Evolutionary conservation across 2,113 vertebrate genomes (phyloP).

Genomic region (Pseudopodoces humilis): DNA sequence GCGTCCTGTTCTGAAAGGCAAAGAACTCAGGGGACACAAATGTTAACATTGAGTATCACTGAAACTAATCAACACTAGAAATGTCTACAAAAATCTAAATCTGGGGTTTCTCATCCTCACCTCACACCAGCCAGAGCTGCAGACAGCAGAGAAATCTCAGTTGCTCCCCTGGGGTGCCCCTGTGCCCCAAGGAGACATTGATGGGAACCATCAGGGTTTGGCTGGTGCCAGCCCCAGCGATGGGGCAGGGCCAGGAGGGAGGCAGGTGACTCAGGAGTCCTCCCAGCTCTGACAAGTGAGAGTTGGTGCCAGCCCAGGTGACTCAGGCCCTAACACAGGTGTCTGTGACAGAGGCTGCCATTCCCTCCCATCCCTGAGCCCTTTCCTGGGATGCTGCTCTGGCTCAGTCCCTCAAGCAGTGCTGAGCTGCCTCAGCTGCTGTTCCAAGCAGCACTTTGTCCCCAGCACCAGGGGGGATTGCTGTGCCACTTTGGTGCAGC

Average conservation of each 20-base stretch:
- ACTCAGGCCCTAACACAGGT: neutral
- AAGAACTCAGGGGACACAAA: slow-evolving; percentile 12
- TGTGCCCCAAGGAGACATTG: rapidly evolving
- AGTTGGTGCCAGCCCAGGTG: neutral
- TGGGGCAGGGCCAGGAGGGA: neutral
- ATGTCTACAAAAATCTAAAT: neutral
- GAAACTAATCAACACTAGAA: neutral
- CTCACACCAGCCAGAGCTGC: neutral
- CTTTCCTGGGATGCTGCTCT: neutral
- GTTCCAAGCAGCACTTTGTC: neutral
- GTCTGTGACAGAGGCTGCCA: neutral
- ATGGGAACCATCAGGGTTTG: neutral
- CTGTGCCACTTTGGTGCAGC: rapidly evolving
- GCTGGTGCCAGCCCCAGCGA: rapidly evolving
- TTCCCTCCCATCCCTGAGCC: neutral
- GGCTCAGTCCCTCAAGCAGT: neutral
- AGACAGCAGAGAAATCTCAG: neutral
- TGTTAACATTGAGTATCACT: neutral
- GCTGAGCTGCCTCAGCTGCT: neutral
- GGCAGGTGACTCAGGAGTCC: neutral
- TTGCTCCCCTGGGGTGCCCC: neutral
- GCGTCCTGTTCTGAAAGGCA: slow-evolving; percentile 22
- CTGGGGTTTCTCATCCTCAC: neutral
- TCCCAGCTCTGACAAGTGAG: neutral
- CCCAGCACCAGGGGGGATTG: neutral